Base-by-base conservation (phyloP, 2,888 invertebrate species). In the Tenthredo notha region DNA sequence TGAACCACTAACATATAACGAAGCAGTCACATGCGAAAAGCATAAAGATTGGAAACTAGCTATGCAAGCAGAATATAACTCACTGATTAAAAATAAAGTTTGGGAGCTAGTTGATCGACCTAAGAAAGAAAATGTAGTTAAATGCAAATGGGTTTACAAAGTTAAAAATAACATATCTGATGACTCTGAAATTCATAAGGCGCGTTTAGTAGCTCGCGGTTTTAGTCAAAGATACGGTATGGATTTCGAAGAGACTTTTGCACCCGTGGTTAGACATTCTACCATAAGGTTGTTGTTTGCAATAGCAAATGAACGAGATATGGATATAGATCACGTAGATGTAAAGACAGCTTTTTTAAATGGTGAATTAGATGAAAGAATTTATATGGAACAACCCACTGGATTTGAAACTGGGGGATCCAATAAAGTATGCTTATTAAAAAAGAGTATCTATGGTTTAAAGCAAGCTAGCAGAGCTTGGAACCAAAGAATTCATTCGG, bases 381-480 rank as follows among this genome's bases (percentile, higher is more conserved):
- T n/a, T n/a, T n/a, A n/a, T n/a, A n/a, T n/a, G n/a, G n/a, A n/a
- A n/a, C n/a, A n/a, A n/a, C n/a, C n/a, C n/a, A n/a, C n/a, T n/a
- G n/a, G n/a, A n/a, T n/a, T n/a, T n/a, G n/a, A n/a, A n/a, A n/a
- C 84, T 74, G 12, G 54, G 84, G 40, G 58, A 75, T 47, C 65
- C 12, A 43, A 37, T 37, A 54, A 82, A 65, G 87, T 87, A n/a
- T 87, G 87, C 70, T 18, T 61, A 83, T 85, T 88, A 21, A 86
- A 82, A 58, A 86, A 85, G 80, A 85, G 85, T 25, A 21, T 88
- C 18, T 87, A 87, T 43, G 87, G 86, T 2, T 50, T 87, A 9
- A 88, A 86, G 50, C 86, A 87, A 67, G 86, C 86, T 6, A 85
- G 86, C 40, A 86, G 84, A 25, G 75, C 80, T 65, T 86, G 87